phyloP scores from a whole-genome alignment of 2,113 vertebrate species.

The Illadopsis cleaveri region DNA sequence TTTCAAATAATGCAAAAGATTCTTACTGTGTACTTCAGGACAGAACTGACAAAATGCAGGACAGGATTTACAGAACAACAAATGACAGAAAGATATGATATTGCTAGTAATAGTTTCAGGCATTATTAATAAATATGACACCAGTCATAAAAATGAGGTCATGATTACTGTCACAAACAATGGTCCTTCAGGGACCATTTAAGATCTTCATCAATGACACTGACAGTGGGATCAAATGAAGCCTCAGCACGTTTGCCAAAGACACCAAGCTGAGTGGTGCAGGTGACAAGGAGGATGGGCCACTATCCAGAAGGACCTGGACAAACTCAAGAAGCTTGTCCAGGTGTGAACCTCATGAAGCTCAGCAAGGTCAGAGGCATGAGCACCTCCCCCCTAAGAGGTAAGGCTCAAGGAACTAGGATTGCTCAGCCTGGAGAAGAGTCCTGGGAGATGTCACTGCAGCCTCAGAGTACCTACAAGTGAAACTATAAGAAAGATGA shows the following conservation, averaged over 20 bases:
- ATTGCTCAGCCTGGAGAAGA: neutral
- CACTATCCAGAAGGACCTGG: neutral
- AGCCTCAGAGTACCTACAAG: neutral
- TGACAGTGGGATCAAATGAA: accelerated
- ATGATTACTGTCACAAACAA: neutral
- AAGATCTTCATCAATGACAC: neutral
- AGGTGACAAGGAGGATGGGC: neutral
- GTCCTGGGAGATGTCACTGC: neutral
- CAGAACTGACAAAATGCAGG: neutral
- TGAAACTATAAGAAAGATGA: accelerated
- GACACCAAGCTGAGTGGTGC: neutral
- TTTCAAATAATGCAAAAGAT: neutral
- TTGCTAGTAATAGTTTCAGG: neutral
- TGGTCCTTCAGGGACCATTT: neutral
- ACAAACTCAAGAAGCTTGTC: neutral
- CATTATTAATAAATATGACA: neutral
- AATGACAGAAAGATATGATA: neutral
- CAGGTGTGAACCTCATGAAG: neutral
- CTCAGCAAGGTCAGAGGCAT: neutral
- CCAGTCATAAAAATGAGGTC: neutral
- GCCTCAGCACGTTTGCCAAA: neutral
- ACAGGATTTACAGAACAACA: neutral
- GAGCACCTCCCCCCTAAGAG: neutral
- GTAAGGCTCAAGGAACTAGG: neutral
- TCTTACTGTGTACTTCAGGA: neutral